A percentile compares a stretch with the other conserved stretches of the same genome.
phyloP scores from a whole-genome alignment of 2,888 invertebrate genomes.

The Flexamia atlantica region DNA sequence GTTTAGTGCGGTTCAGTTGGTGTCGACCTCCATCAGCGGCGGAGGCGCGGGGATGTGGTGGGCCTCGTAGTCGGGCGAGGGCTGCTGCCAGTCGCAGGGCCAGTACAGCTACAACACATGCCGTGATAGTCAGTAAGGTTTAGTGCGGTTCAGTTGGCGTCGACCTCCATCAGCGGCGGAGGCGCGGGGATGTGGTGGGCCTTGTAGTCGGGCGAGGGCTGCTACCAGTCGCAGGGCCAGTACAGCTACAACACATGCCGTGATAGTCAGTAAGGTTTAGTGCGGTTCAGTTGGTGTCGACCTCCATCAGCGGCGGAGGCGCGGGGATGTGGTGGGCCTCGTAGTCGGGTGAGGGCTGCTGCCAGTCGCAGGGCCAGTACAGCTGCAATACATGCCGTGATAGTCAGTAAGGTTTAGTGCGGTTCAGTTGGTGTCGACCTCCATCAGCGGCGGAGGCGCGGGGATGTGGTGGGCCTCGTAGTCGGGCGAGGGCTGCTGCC shows the following conservation, averaged over 20 bases:
- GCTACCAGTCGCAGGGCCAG: constrained; percentile 55
- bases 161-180: constrained; percentile 2
- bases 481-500: too few species aligned
- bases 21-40: constrained; percentile 21
- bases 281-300: constrained; percentile 12
- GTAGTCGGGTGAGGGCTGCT: constrained; percentile 22
- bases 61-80: constrained; percentile 27
- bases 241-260: constrained; percentile 43
- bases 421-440: background rate
- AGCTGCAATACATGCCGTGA: constrained; percentile 21
- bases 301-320: constrained; percentile 13
- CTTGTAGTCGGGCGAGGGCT: constrained; percentile 25
- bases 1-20: background rate
- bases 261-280: too few species aligned
- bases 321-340: background rate
- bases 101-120: too few species aligned
- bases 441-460: too few species aligned
- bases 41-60: background rate
- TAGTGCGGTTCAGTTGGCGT: constrained; percentile 3
- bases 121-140: too few species aligned
- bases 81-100: constrained; percentile 35
- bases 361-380: constrained; percentile 55
- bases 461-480: too few species aligned
- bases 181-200: background rate
- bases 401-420: too few species aligned